Base-by-base conservation (phyloP, 37 sponge, comb jelly and placozoan genomes). In the Axinella damicornis region DNA sequence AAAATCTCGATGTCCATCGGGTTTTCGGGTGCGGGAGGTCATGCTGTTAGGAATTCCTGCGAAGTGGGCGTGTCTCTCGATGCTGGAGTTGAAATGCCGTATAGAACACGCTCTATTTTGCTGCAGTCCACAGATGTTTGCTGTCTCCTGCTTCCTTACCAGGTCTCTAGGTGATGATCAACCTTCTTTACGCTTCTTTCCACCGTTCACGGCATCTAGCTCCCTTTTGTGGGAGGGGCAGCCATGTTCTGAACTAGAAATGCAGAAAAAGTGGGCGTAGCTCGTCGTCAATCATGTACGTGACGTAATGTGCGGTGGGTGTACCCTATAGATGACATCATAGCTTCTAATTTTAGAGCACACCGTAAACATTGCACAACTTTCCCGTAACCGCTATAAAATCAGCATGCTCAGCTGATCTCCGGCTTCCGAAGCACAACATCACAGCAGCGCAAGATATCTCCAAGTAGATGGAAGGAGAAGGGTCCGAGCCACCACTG, bases 251-350 rank as follows among this genome's bases (percentile, higher is more conserved):
- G 62, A 61, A 61, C 25, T 14, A 27, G 27, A 25, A 61, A 61
- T 27, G 27, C 62, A 27, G 11, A 56, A 46, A 61, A 61, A 61
- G 62, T 61, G 62, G 62, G 62, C 62, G 62, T 61, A 61, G n/a
- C 62, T 61, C 62, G 62, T 61, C 25, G 25, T 11, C 62, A 5
- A 61, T n/a, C n/a, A n/a, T n/a, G n/a, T n/a, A n/a, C n/a, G n/a
- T n/a, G n/a, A n/a, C n/a, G n/a, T n/a, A n/a, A n/a, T n/a, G 57
- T 18, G 18, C 15, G 57, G 18, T 56, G 18, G 17, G 57, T 56
- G 15, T 19, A 19, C 57, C 57, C 18, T 15, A 19, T 56, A 18
- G 17, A 61, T 61, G 25, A 61, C 25, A 27, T 27, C 62, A 27
- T 61, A 27, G 27, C 25, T 22, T 5, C 62, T 61, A 14, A 27